Conservation (phyloP, 1,140 invertebrate genomes). For the Heliconius nattereri region DNA sequence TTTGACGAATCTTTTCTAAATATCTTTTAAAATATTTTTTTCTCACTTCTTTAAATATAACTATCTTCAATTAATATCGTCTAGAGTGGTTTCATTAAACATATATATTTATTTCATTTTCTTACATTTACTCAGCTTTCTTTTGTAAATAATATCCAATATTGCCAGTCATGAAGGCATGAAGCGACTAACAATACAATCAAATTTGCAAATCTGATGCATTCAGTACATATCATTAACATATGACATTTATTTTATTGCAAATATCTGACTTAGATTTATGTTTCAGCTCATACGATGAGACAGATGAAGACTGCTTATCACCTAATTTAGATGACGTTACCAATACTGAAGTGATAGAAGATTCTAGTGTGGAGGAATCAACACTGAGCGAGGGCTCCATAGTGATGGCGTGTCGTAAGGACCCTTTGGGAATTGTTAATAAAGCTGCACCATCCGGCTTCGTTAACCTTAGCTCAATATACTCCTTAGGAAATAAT, state of each 20-base stretch:
- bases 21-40: background rate
- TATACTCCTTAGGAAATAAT: constrained; percentile 69
- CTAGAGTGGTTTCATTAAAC: constrained; percentile 17
- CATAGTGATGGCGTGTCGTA: constrained; percentile 34
- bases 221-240: constrained; percentile 71
- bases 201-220: constrained; percentile 60
- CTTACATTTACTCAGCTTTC: constrained; percentile 60
- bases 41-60: background rate
- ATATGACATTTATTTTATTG: background rate
- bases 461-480: constrained; percentile 77
- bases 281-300: constrained; percentile 83
- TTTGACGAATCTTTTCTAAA: background rate
- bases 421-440: constrained; percentile 37
- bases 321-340: constrained; percentile 84
- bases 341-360: constrained; percentile 77
- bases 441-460: constrained; percentile 45
- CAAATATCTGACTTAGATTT: constrained; percentile 13
- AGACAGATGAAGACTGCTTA: constrained; percentile 84
- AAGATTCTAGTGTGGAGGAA: constrained; percentile 76
- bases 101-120: constrained; percentile 56
- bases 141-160: constrained; percentile 71
- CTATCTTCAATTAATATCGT: background rate
- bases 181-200: constrained; percentile 71
- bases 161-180: constrained; percentile 60
- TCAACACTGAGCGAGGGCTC: constrained; percentile 63